Percentiles rank a stretch among this genome's conserved stretches.
Conservation (phyloP, 1,140 invertebrate genomes). For the Papilio polytes region DNA sequence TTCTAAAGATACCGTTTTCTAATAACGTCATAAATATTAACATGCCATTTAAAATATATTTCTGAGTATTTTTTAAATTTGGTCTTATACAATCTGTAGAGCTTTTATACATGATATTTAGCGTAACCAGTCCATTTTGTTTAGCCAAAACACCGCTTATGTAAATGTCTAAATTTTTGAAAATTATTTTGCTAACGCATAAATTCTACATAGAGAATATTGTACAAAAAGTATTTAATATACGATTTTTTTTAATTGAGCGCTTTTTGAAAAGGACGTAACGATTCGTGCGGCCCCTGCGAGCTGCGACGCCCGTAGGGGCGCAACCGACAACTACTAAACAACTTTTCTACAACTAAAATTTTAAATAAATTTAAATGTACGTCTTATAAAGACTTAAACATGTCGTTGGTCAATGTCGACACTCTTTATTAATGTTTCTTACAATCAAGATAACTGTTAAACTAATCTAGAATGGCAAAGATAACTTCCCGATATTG, state of each 20-base stretch:
- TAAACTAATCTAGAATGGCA: conserved; percentile 61
- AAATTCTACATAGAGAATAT: conserved; percentile 67
- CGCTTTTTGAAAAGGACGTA: conserved; percentile 69
- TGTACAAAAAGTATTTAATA: conserved; percentile 59
- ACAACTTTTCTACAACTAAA: conserved; percentile 63
- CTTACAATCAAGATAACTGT: conserved; percentile 62
- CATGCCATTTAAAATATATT: conserved; percentile 81
- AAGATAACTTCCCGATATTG: conserved; percentile 56
- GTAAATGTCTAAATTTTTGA: conserved; percentile 73
- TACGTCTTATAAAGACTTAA: conserved; percentile 71
- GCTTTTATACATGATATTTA: conserved; percentile 82
- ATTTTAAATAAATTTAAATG: conserved; percentile 65
- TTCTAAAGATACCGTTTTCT: conserved; percentile 78
- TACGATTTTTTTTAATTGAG: conserved; percentile 63
- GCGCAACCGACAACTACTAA: conserved; percentile 37
- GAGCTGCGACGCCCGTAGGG: neutral
- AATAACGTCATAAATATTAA: conserved; percentile 76
- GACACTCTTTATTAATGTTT: conserved; percentile 60
- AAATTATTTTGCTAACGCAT: conserved; percentile 81
- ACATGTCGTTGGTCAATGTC: conserved; percentile 56
- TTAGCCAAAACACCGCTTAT: conserved; percentile 81
- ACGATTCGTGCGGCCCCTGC: conserved; percentile 38
- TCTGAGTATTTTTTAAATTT: conserved; percentile 80
- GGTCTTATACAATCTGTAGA: conserved; percentile 81
- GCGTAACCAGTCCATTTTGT: conserved; percentile 81